phyloP scores from a whole-genome alignment of 2,888 invertebrate species.

The Tuberolachnus salignus region DNA sequence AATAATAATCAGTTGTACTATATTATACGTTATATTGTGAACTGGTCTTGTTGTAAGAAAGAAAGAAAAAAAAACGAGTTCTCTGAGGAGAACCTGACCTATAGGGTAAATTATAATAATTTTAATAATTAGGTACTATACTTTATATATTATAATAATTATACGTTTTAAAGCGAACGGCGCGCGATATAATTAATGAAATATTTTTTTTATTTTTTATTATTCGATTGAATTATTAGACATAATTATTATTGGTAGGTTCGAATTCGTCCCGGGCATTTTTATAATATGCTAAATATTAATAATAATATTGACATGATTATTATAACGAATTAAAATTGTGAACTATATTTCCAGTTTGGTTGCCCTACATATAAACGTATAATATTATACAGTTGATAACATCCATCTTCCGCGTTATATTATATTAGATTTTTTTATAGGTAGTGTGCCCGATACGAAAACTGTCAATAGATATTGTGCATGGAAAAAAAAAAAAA shows the following conservation, averaged over 20 bases:
- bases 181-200: too few relatives aligned
- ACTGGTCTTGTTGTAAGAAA: not conserved
- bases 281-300: too few relatives aligned
- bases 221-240: slow-evolving; percentile 4
- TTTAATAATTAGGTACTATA: not conserved
- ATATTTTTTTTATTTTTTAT: not conserved
- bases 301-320: too few relatives aligned
- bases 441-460: not conserved
- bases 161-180: not conserved
- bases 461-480: slow-evolving; percentile 1
- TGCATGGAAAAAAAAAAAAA: slow-evolving; percentile 13
- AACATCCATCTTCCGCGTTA: not conserved
- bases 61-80: slow-evolving; percentile 16
- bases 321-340: not conserved
- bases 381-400: not conserved
- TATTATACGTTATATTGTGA: not conserved
- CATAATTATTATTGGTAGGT: not conserved
- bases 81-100: not conserved
- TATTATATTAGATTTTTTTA: not conserved
- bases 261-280: too few relatives aligned
- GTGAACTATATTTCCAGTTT: not conserved
- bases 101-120: not conserved
- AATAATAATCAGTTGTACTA: too few relatives aligned
- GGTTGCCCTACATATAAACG: slow-evolving; percentile 21
- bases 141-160: not conserved